These are phyloP conservation scores for Phortica variegata DNA, from an alignment of 1,140 invertebrate genomes.

Conservation along the genomic window DNA sequence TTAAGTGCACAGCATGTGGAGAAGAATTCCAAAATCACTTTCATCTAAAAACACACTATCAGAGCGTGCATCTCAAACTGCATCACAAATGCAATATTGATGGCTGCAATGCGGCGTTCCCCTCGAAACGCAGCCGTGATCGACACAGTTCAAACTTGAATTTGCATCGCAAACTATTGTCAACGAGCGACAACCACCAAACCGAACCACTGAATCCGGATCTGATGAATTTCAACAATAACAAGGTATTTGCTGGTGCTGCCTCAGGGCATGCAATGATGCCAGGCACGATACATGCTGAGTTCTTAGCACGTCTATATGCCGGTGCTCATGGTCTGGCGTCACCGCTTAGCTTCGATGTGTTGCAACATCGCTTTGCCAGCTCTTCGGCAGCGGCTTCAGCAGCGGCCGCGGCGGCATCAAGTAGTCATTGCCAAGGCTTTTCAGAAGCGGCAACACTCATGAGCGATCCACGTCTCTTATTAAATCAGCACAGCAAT, in stretches of 20 bases:
- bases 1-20: slow-evolving; percentile 87
- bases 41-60: slow-evolving; percentile 93
- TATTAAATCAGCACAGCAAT: slow-evolving; percentile 57
- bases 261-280: neutral
- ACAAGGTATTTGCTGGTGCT: slow-evolving; percentile 43
- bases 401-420: slow-evolving; percentile 10
- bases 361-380: slow-evolving; percentile 58
- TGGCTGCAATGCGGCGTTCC: slow-evolving; percentile 94
- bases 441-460: slow-evolving; percentile 26
- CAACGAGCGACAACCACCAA: slow-evolving; percentile 65
- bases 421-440: neutral
- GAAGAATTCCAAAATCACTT: slow-evolving; percentile 95
- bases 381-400: slow-evolving; percentile 17
- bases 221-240: slow-evolving; percentile 53
- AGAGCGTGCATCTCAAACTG: slow-evolving; percentile 92
- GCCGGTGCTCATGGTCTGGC: slow-evolving; percentile 65
- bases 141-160: slow-evolving; percentile 91
- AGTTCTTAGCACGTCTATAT: slow-evolving; percentile 77
- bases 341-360: slow-evolving; percentile 60
- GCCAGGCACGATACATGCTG: slow-evolving; percentile 66
- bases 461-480: slow-evolving; percentile 54
- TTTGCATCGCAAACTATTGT: slow-evolving; percentile 84
- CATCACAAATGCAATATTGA: slow-evolving; percentile 96
- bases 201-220: slow-evolving; percentile 55
- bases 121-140: slow-evolving; percentile 91